A percentile compares a stretch with the other conserved stretches of the same genome.
These are phyloP conservation scores for Limenitis camilla DNA, from an alignment of 2,888 invertebrate genomes.

Conservation along the genomic window DNA sequence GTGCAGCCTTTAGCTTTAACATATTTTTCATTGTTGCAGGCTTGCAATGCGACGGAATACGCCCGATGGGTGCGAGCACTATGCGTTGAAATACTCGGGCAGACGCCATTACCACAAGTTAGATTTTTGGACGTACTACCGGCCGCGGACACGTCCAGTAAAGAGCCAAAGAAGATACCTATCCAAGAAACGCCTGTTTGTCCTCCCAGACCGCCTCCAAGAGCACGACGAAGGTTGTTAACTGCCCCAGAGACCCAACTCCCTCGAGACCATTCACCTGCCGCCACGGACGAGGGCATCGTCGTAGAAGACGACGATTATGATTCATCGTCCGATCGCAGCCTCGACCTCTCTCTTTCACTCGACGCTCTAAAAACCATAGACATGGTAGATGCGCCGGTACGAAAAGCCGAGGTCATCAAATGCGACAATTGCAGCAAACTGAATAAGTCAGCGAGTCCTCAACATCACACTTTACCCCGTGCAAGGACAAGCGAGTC, in stretches of 20 bases:
- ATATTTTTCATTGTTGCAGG: slow-evolving; percentile 69
- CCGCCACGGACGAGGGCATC: slow-evolving; percentile 71
- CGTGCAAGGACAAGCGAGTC: slow-evolving; percentile 56
- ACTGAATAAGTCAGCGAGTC: slow-evolving; percentile 38
- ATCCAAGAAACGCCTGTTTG: slow-evolving; percentile 51
- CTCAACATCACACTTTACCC: slow-evolving; percentile 61
- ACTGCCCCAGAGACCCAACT: slow-evolving; percentile 58
- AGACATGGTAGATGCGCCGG: slow-evolving; percentile 58
- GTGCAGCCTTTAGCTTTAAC: slow-evolving; percentile 27
- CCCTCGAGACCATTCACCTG: slow-evolving; percentile 62
- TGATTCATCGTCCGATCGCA: slow-evolving; percentile 73
- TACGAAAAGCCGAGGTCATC: slow-evolving; percentile 59
- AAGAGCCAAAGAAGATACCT: slow-evolving; percentile 55
- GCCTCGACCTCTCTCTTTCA: slow-evolving; percentile 70
- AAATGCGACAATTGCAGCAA: slow-evolving; percentile 68
- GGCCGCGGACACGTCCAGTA: slow-evolving; percentile 69
- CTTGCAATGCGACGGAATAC: slow-evolving; percentile 80
- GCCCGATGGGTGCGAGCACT: slow-evolving; percentile 84
- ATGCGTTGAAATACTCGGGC: slow-evolving; percentile 82
- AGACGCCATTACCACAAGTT: slow-evolving; percentile 82
- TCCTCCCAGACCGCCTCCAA: slow-evolving; percentile 62
- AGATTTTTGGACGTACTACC: slow-evolving; percentile 82
- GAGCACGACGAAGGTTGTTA: slow-evolving; percentile 59
- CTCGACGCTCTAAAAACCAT: slow-evolving; percentile 66
- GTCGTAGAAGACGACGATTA: slow-evolving; percentile 72